Base-by-base conservation (phyloP, 2,888 invertebrate genomes). In the Diaprepes abbreviatus region DNA sequence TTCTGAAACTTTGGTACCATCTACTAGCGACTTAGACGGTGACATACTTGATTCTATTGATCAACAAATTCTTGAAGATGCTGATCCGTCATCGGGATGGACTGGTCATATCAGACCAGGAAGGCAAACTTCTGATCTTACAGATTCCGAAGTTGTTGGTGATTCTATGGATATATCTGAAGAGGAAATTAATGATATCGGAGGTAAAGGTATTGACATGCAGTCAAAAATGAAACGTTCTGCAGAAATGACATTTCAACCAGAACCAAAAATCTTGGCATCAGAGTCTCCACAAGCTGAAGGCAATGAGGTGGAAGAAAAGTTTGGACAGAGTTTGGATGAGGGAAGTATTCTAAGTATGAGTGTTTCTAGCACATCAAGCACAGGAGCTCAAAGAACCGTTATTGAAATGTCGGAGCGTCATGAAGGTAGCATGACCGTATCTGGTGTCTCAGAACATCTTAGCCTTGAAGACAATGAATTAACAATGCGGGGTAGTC, bases 1-100 rank as follows among this genome's bases (percentile, higher is more conserved):
- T 21, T 96, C 96, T 0, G 97, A 97, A 85, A 98, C 97, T 1
- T 85, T 98, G 6, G 92, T 98, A 7, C 95, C 96, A 10, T 96
- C 97, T 1, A 92, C 93, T 6, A 91, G 93, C 79, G 95, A 95
- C 82, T 84, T 92, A 54, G 91, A 92, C 79, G 90, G 91, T 76
- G 92, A 92, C 76, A 87, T 92, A 71, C 88, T 90, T 77, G 90
- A 90, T 73, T 87, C 88, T 70, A 87, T 87, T 72, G 88, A 88
- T 28, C 88, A 89, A 50, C 87, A 81, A 19, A 76, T 81, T 10
- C 73, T 85, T 1, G 85, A 85, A 33, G 87, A 86, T 43, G 64
- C 67, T 28, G 78, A 76, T 28, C 77, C 77, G 19, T 78, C 77
- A 33, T 67, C 74, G 19, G 73, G 71, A 38, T 79, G 77, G 77